phyloP scores from a whole-genome alignment of 2,113 vertebrate genomes.

The human (Homo sapiens) region DNA sequence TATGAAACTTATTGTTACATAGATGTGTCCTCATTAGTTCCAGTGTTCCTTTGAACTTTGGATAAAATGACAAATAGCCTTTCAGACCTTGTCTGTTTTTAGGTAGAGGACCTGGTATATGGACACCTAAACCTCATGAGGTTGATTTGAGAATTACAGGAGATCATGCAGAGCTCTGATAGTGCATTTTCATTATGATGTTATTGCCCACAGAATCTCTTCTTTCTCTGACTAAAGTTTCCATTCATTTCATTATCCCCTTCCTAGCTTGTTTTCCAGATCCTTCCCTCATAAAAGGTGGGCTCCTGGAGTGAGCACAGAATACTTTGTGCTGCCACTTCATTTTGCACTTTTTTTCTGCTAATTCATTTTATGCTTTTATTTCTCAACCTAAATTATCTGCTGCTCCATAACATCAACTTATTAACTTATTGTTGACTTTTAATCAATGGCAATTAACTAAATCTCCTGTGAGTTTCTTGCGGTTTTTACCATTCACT shows the following conservation, averaged over 20 bases:
- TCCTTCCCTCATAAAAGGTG: background rate
- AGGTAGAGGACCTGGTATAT: background rate
- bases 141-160: background rate
- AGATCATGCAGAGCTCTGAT: background rate
- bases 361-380: background rate
- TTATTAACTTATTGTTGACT: background rate
- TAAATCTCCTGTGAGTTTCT: background rate
- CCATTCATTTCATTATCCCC: background rate
- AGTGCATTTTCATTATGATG: background rate
- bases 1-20: background rate
- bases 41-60: slow-evolving; percentile 25
- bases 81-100: background rate
- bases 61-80: background rate
- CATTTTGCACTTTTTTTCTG: background rate
- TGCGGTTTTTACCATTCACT: background rate
- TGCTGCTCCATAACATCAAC: background rate
- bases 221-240: background rate
- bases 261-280: background rate
- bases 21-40: background rate
- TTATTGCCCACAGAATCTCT: background rate
- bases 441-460: background rate
- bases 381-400: background rate
- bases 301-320: background rate
- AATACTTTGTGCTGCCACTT: background rate
- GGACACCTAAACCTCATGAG: background rate